These are phyloP conservation scores for Charanyca ferruginea DNA, from an alignment of 2,888 invertebrate species.

Conservation along the genomic window DNA sequence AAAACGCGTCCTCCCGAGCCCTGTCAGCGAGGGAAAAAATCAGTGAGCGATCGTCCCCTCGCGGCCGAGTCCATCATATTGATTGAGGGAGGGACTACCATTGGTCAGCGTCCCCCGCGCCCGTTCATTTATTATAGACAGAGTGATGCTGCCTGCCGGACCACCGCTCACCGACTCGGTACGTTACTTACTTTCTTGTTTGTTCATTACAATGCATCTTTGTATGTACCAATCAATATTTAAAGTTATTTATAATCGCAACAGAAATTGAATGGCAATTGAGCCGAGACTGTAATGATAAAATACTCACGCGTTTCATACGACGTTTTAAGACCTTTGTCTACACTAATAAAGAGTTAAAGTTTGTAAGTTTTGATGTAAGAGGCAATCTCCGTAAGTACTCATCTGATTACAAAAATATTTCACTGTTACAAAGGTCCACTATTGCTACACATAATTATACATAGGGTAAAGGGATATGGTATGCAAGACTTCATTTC, in stretches of 20 bases:
- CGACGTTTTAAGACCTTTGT: neutral
- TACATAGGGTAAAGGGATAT: no score
- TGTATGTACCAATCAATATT: conserved; percentile 29
- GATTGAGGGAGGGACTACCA: conserved; percentile 91
- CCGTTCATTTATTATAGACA: conserved; percentile 92
- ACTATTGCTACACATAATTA: no score
- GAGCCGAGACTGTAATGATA: no score
- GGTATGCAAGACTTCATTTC: no score
- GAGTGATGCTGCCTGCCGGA: conserved; percentile 83
- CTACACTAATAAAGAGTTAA: no score
- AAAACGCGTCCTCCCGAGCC: conserved; percentile 90
- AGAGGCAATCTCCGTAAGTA: no score
- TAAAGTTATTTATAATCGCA: neutral
- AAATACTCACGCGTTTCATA: no score
- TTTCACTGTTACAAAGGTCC: no score
- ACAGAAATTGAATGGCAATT: neutral
- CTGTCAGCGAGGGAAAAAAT: conserved; percentile 91
- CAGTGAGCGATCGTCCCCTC: conserved; percentile 92
- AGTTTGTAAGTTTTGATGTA: no score
- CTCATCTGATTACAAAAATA: no score
- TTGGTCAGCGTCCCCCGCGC: conserved; percentile 90
- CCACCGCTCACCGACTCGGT: conserved; percentile 59
- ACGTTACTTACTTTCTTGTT: conserved; percentile 68
- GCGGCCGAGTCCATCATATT: conserved; percentile 91
- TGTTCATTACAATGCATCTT: conserved; percentile 68